A percentile compares a stretch with the other conserved stretches of the same genome.
phyloP scores from a whole-genome alignment of 2,113 vertebrate genomes.

The Nerophis ophidion region DNA sequence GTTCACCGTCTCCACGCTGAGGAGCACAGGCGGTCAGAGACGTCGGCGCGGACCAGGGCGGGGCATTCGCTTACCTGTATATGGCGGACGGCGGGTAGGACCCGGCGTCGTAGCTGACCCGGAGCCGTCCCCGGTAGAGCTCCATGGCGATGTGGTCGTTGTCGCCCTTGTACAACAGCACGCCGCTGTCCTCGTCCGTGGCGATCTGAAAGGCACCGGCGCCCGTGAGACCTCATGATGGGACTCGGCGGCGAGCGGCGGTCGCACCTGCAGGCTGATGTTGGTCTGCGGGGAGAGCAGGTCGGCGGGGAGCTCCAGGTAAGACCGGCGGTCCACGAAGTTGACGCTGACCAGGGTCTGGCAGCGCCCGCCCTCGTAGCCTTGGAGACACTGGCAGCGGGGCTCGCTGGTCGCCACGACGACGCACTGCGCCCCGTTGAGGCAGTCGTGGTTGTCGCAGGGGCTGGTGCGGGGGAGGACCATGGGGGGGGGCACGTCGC shows the following conservation, averaged over 20 bases:
- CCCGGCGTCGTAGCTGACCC: constrained; percentile 93
- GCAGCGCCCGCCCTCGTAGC: constrained; percentile 89
- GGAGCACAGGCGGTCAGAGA: not conserved
- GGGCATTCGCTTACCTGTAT: constrained; percentile 79
- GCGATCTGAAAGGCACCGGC: constrained; percentile 77
- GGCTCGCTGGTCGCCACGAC: constrained; percentile 79
- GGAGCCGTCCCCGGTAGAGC: constrained; percentile 88
- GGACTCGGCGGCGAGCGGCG: not conserved
- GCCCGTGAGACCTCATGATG: not conserved
- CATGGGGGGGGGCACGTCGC: constrained; percentile 94
- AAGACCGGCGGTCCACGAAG: constrained; percentile 90
- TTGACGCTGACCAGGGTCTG: constrained; percentile 92
- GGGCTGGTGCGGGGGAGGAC: constrained; percentile 94
- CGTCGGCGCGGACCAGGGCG: too few species aligned
- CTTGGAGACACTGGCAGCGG: constrained; percentile 87
- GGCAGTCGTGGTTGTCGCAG: constrained; percentile 92
- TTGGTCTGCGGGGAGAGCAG: constrained; percentile 84
- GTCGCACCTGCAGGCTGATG: constrained; percentile 89
- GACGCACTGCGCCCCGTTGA: constrained; percentile 92
- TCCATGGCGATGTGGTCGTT: constrained; percentile 91
- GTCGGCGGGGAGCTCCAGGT: constrained; percentile 86
- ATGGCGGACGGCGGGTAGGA: constrained; percentile 91
- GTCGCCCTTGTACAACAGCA: constrained; percentile 92
- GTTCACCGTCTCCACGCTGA: constrained; percentile 94
- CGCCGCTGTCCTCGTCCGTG: constrained; percentile 93